Evolutionary conservation across 2,113 vertebrate species (phyloP).

Genomic region (Callorhinus ursinus): DNA sequence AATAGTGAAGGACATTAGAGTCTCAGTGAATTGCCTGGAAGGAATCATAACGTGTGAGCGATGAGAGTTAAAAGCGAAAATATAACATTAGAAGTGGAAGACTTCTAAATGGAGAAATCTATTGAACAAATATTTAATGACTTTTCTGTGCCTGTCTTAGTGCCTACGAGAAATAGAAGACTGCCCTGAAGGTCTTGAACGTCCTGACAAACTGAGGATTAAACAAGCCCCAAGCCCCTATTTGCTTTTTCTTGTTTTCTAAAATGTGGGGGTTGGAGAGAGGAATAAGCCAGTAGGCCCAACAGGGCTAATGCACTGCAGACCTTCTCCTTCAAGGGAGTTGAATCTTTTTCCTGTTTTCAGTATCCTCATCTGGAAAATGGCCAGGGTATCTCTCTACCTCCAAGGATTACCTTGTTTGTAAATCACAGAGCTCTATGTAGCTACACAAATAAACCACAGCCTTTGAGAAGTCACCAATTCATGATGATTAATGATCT

Average conservation of each 20-base stretch:
- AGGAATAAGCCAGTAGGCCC: too few relatives aligned
- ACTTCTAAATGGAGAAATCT: background rate
- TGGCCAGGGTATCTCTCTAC: background rate
- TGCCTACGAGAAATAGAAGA: background rate
- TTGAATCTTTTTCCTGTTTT: background rate
- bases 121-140: background rate
- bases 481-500: conserved; percentile 9
- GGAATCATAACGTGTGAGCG: background rate
- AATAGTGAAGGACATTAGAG: background rate
- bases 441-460: background rate
- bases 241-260: background rate
- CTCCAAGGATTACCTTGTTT: background rate
- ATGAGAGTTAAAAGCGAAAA: background rate
- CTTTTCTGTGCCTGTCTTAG: background rate
- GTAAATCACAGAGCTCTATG: background rate
- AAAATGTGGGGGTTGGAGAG: background rate
- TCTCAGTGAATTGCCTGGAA: background rate
- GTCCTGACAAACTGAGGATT: background rate
- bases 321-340: background rate
- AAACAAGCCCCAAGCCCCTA: background rate
- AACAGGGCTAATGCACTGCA: background rate
- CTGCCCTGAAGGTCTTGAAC: background rate
- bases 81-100: background rate
- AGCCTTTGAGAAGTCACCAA: background rate
- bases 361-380: background rate